Evolutionary conservation across 2,113 vertebrate species (phyloP), one percentile per base, ranked within the genome.

Genomic region (Eretmochelys imbricata): DNA sequence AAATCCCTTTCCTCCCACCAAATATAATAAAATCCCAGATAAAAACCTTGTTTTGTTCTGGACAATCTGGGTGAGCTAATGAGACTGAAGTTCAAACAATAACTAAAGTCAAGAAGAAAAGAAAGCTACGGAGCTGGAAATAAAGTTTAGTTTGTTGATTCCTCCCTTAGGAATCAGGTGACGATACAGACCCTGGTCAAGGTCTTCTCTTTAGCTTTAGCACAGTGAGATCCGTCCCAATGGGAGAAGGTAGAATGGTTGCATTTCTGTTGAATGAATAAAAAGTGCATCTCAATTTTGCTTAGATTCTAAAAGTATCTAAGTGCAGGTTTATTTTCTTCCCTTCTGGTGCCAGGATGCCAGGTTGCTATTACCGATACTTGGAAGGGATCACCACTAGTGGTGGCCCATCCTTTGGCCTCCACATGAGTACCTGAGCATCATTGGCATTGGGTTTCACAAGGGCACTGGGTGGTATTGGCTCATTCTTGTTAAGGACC

Each of bases 341-440:
- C 97, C 92, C 93, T 89, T 49, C 57, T 5, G 5, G 51, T 93
- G 94, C 93, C 80, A 24, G 94, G 94, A 96, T 8, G 69, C 95
- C 96, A n/a, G 83, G 93, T 48, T 85, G 7, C 1, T 8, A 92
- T 92, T 93, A 97, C 95, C 98, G 99, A 93, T 99, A 98, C 96
- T 99, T 99, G 4, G 99, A 98, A 17, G 99, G 99, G 96, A 99
- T 99, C 96, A 99, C 99, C 98, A 99, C 99, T 13, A 99, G 97
- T 0, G 99, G 98, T 49, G 98, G 98, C 88, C 99, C 99, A 0
- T 97, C 98, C 95, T 98, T 99, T 97, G 99, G 99, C 98, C 99
- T 98, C 99, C 99, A 99, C 99, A 99, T 99, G 96, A 99, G 99
- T 95, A 99, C 99, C 98, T 99, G 99, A 82, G 99, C 99, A 5